A percentile compares a stretch with the other conserved stretches of the same genome.
phyloP scores from a whole-genome alignment of 2,113 vertebrate genomes.

The Excalfactoria chinensis region DNA sequence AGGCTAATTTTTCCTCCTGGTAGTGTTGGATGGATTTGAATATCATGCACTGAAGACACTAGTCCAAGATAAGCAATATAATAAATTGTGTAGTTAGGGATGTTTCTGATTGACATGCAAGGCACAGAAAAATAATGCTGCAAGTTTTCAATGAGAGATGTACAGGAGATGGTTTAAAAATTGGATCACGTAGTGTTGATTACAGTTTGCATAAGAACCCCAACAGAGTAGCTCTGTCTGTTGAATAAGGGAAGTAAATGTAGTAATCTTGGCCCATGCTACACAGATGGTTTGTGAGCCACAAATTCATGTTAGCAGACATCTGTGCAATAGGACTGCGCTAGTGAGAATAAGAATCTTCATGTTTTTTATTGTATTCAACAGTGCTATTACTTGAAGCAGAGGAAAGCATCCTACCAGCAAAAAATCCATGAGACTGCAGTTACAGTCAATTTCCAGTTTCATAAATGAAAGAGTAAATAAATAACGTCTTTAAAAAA shows the following conservation, averaged over 20 bases:
- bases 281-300: conserved; percentile 61
- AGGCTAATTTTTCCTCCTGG: conserved; percentile 26
- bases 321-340: conserved; percentile 27
- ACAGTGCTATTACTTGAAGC: neutral
- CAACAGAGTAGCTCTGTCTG: conserved; percentile 36
- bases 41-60: neutral
- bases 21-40: conserved; percentile 16
- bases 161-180: conserved; percentile 36
- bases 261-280: conserved; percentile 47
- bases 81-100: conserved; percentile 48
- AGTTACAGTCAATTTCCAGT: neutral
- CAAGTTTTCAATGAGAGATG: conserved; percentile 4
- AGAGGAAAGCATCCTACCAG: neutral
- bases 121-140: conserved; percentile 18
- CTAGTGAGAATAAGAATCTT: neutral
- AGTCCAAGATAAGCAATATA: conserved; percentile 58
- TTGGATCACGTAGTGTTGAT: conserved; percentile 49
- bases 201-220: conserved; percentile 57
- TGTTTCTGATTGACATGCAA: conserved; percentile 30
- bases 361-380: conserved; percentile 11
- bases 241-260: conserved; percentile 50
- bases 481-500: neutral
- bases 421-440: neutral
- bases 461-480: neutral
- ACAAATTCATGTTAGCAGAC: conserved; percentile 50